Evolutionary conservation across 2,113 vertebrate genomes (phyloP), one percentile per base, ranked within the genome.

Genomic region (Murina feae): DNA sequence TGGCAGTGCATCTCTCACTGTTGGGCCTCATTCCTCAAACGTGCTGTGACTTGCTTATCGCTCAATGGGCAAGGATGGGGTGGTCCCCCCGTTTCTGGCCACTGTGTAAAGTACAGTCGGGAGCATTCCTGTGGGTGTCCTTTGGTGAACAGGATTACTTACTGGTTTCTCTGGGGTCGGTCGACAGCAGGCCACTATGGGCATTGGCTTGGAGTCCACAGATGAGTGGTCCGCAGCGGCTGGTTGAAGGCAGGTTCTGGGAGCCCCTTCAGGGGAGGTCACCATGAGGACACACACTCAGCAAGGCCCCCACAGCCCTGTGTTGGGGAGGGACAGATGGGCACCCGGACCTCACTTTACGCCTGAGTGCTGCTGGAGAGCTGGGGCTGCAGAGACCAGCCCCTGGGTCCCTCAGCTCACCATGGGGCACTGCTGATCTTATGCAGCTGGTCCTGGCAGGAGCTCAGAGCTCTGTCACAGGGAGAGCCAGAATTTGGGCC

Each of bases 171-270:
- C 79, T 3, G 39, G 23, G 4, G 9, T 10, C 37, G 28, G 20
- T 44, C 32, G 32, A 49, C 1, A 4, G 78, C 53, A 35, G 51
- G 66, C 78, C 20, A 3, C 37, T 14, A 6, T 20, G 30, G 28
- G 83, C 8, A 0, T 49, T 53, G 51, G 35, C 30, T 42, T 49
- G 35, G 60, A 44, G 55, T 39, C 25, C 1, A 0, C 32, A 37
- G 60, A 21, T 8, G 32, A 55, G 72, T 0, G 32, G 17, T 37
- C 72, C 0, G 0, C 7, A 4, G 28, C 3, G 18, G 21, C 65
- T 32, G 35, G 60, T 21, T 4, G 60, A 4, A 11, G 60, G 23
- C 71, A 35, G 12, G 5, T 35, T 18, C 51, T n/a, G n/a, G 42
- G 69, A 32, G 25, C 32, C 47, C 35, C 47, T 42, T 51, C 35